Conservation (phyloP, 2,113 vertebrate species). For the Megaceryle maxima region DNA sequence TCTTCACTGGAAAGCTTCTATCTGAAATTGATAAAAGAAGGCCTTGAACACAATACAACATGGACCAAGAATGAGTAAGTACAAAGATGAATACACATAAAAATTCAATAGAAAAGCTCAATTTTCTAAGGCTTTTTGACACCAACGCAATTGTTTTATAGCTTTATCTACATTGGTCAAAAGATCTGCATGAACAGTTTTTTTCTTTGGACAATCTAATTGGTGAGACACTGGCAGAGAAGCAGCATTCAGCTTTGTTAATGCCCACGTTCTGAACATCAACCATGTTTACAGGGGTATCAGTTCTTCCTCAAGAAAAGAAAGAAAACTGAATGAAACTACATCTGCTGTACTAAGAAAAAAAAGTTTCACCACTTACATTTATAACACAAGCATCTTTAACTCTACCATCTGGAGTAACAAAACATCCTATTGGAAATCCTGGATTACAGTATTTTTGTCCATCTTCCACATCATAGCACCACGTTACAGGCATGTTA, state of each 20-base stretch:
- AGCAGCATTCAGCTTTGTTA: not conserved
- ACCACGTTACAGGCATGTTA: slow-evolving; percentile 95
- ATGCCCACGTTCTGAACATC: not conserved
- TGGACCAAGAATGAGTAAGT: not conserved
- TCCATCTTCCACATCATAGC: slow-evolving; percentile 84
- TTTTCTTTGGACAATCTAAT: not conserved
- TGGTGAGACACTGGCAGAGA: not conserved
- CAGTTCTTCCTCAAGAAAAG: not conserved
- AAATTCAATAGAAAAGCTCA: not conserved
- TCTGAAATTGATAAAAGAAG: not conserved
- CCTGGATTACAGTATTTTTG: slow-evolving; percentile 90
- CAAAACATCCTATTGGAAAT: slow-evolving; percentile 90
- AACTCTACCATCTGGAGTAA: slow-evolving; percentile 75
- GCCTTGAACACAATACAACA: not conserved
- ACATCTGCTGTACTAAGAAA: not conserved
- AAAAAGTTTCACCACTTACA: slow-evolving; percentile 76
- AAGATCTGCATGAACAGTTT: not conserved
- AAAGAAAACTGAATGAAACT: not conserved
- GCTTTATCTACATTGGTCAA: not conserved
- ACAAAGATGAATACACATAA: not conserved
- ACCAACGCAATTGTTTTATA: not conserved
- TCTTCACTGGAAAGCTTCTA: not conserved
- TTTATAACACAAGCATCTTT: slow-evolving; percentile 89
- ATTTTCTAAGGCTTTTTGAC: not conserved
- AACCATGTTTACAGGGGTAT: not conserved